Base-by-base conservation (phyloP, 2,113 vertebrate genomes). In the Baryphthengus martii region DNA sequence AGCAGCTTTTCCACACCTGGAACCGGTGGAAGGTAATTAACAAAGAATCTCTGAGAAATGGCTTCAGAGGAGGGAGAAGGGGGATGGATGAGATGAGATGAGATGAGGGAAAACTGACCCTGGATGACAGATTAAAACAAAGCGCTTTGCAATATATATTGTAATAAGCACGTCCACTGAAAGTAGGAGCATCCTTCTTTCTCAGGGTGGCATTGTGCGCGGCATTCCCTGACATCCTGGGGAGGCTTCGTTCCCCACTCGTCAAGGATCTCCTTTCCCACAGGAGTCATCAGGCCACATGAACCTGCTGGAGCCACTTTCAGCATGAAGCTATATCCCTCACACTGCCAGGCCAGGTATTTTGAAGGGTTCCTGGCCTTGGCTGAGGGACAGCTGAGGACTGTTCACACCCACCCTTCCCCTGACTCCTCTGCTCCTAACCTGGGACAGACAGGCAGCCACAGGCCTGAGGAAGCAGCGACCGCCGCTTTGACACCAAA, bases 181-280 rank as follows among this genome's bases (percentile, higher is more conserved):
- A 77, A 70, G 39, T 3, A 35, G 47, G 24, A 56, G 8, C 3
- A 3, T 29, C 17, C 19, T 47, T 68, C 45, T 92, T 81, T 75
- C 49, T 17, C 58, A 50, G 2, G 1, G 1, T 9, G 9, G 35
- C 44, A 13, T 19, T 55, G 35, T 2, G 2, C 0, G 0, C 3
- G 2, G 18, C n/a, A 18, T 55, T 79, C 53, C 49, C 56, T 61
- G 70, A 73, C 20, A 63, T n/a, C 35, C 31, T 3, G 0, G 55
- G 49, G 37, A 85, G 39, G 11, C 35, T 35, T 49, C 9, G 3
- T 21, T 17, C 25, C 8, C 19, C 3, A 7, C 8, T 7, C 21
- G 24, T 14, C 1, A 3, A 39, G 24, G n/a, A 39, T 50, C 31
- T 55, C 26, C 35, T 20, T 67, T 24, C 53, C 47, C 4, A 2